Base-by-base conservation (phyloP, 2,888 invertebrate genomes). In the Zygogramma bicolorata region DNA sequence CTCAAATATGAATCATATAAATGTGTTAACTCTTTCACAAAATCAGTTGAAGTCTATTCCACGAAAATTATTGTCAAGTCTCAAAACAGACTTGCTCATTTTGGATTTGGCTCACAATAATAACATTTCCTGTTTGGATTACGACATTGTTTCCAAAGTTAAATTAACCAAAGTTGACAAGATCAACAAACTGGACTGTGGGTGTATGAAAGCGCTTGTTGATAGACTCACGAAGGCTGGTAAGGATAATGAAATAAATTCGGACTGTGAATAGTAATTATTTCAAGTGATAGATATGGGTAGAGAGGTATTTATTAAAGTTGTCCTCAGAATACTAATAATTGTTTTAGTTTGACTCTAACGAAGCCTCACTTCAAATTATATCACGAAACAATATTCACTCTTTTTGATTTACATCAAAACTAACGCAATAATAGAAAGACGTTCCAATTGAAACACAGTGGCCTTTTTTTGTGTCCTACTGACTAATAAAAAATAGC, bases 41-140 rank as follows among this genome's bases (percentile, higher is more conserved):
- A 81, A 81, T 53, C 70, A 74, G n/a, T 42, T 81, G 20, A 76
- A 40, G 1, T 49, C 31, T 15, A 15, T 80, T 15, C 75, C 78
- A 0, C 20, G 59, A n/a, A 57, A 75, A 22, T 49, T 80, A 4
- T 75, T 80, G 31, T 59, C 29, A 6, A 65, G 42, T 20, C 22
- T 77, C 1, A 58, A 71, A 15, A 42, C 31, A 22, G 73, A 72
- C n/a, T 46, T 80, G 34, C 57, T 68, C 25, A 65, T 65, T 13
- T 59, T 81, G 29, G 76, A 80, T 68, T 46, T 80, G 8, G 49
- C 75, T 3, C 63, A 69, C 1, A 81, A 80, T 57, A 73, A 71
- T 22, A 75, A 75, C 60, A 18, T 81, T 29, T 73, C 68, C 22
- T 80, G 80, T 68, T 18, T 79, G 22, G 73, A 79, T 7, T 74